Conservation (phyloP, 2,888 invertebrate species). For the Flexamia atlantica region DNA sequence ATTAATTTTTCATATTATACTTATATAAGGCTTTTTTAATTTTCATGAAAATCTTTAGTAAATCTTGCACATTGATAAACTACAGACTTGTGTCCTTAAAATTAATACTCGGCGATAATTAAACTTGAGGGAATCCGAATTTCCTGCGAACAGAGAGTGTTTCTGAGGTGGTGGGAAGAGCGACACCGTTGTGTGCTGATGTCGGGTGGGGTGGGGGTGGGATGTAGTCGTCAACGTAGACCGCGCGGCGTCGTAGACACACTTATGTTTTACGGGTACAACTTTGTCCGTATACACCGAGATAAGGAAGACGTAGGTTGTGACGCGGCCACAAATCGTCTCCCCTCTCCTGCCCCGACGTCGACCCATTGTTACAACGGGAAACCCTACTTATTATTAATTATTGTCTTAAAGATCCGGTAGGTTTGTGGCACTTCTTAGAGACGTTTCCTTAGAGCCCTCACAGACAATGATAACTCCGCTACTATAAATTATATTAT, state of each 20-base stretch:
- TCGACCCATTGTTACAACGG: constrained; percentile 62
- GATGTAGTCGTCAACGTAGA: constrained; percentile 9
- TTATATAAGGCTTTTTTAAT: too few relatives aligned
- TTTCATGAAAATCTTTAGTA: too few relatives aligned
- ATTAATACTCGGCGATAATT: neutral
- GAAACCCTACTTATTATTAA: constrained; percentile 65
- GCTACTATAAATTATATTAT: constrained; percentile 64
- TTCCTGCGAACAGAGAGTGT: neutral
- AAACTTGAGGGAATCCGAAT: neutral
- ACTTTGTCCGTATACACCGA: constrained; percentile 58
- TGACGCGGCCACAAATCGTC: constrained; percentile 63
- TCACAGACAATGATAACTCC: constrained; percentile 62
- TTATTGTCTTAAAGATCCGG: constrained; percentile 66
- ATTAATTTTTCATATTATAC: too few relatives aligned
- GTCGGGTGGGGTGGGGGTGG: neutral
- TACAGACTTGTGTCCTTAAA: too few relatives aligned
- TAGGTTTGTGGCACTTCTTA: constrained; percentile 61
- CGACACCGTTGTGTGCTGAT: neutral
- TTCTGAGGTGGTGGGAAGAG: neutral
- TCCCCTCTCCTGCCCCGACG: constrained; percentile 54
- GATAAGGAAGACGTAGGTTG: constrained; percentile 54
- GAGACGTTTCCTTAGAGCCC: constrained; percentile 58
- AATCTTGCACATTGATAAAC: too few relatives aligned
- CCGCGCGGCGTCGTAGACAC: constrained; percentile 17
- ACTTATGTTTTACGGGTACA: constrained; percentile 54